Evolutionary conservation across 2,888 invertebrate species (phyloP), one percentile per base, ranked within the genome.

Genomic region (Cynaeus angustus): DNA sequence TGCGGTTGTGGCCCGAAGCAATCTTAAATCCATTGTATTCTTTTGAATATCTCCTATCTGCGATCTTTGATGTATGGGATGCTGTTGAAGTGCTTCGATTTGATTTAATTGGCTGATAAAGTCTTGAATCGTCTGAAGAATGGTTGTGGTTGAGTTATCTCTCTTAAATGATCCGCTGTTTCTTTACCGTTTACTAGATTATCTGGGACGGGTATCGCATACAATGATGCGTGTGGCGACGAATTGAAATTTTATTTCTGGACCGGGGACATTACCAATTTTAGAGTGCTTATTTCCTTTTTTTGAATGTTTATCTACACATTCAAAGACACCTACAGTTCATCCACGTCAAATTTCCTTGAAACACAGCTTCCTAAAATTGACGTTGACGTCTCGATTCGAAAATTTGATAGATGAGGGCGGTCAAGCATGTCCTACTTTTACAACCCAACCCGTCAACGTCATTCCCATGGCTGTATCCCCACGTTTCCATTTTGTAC

Each of bases 21-120:
- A 74, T 75, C 77, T 71, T 68, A 65, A 75, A 74, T 72, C 77
- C 77, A 79, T 80, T 80, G 80, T 80, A 77, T 79, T 80, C 79
- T 76, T 76, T 73, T 74, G 74, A 77, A 77, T 77, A 78, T 77
- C 74, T 67, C 65, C 70, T 78, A 78, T 78, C 77, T 79, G 66
- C 78, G 77, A 81, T 82, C 81, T 78, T 78, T 78, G 80, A 81
- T 80, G 77, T 82, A 81, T 81, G 79, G 79, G 79, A 77, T 76
- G 79, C 77, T 76, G 81, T 75, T 75, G 80, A 80, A 80, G 79
- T 80, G 81, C 78, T 79, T 81, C 80, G 79, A 81, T 81, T 81
- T 79, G 81, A 82, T 82, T 79, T 82, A 82, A 82, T 82, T 82
- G 82, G 82, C 77, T 76, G 82, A 82, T 82, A 82, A 82, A 81